These are phyloP conservation scores for Zosterops japonicus DNA, from an alignment of 2,113 vertebrate species.

Conservation along the genomic window DNA sequence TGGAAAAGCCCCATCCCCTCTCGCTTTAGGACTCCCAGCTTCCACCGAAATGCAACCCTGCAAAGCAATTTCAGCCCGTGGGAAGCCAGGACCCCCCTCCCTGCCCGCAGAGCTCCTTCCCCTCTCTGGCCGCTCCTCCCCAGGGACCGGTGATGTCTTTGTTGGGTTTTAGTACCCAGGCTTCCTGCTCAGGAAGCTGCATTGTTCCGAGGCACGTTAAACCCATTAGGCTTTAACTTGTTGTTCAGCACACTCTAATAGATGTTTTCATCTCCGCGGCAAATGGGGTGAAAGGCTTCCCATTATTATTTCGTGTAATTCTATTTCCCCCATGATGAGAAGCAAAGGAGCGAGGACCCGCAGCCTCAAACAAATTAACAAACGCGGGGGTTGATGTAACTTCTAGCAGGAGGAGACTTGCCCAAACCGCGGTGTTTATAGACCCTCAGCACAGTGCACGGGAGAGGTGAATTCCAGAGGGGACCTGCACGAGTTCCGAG, in stretches of 20 bases:
- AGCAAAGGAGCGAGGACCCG: not conserved
- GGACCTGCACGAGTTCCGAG: not conserved
- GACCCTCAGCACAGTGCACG: not conserved
- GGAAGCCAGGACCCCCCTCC: not conserved
- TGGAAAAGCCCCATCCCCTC: not conserved
- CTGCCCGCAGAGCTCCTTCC: not conserved
- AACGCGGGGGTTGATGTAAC: not conserved
- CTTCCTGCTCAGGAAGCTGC: conserved; percentile 21
- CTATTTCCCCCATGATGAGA: not conserved
- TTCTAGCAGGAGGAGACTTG: not conserved
- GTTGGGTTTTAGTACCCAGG: not conserved
- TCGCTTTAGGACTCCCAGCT: not conserved
- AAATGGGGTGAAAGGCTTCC: conserved; percentile 2
- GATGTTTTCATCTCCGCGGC: not conserved
- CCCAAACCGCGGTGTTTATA: not conserved
- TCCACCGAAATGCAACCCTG: fast-evolving
- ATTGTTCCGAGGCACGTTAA: not conserved
- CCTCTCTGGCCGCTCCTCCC: not conserved
- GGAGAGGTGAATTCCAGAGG: not conserved
- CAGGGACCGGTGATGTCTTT: not conserved
- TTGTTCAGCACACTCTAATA: not conserved
- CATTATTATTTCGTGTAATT: not conserved
- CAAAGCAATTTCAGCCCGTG: fast-evolving
- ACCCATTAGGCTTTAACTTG: not conserved
- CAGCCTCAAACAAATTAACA: not conserved